Evolutionary conservation across 2,797 vertebrate genomes (phyloP).

Genomic region (Sternarchorhynchus goeldii): DNA sequence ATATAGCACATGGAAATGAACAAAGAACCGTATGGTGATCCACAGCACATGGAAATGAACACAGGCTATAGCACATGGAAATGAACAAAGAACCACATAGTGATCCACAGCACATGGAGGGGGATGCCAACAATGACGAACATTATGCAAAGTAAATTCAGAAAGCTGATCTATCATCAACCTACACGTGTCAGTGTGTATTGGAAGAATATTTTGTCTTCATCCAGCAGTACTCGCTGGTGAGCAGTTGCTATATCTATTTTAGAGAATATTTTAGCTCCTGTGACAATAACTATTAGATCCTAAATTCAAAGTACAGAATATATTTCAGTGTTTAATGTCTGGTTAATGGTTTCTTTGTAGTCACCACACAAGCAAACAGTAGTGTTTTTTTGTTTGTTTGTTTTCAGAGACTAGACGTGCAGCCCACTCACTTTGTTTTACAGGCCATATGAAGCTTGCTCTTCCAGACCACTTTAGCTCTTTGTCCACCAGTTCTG

Average conservation of each 20-base stretch:
- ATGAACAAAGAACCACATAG: too few species aligned
- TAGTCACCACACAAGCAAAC: background rate
- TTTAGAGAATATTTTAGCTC: background rate
- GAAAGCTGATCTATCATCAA: too few species aligned
- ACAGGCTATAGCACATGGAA: too few species aligned
- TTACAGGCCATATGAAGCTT: background rate
- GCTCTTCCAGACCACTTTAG: background rate
- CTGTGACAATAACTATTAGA: background rate
- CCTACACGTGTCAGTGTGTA: too few species aligned
- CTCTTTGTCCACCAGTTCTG: background rate
- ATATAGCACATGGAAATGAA: too few species aligned
- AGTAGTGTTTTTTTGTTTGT: background rate
- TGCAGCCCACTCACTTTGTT: background rate
- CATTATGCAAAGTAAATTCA: too few species aligned
- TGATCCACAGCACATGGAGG: too few species aligned
- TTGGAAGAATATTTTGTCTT: background rate
- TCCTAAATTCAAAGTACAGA: background rate
- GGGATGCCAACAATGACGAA: too few species aligned
- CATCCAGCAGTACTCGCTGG: background rate
- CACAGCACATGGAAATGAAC: too few species aligned
- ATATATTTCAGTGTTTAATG: background rate
- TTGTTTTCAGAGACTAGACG: background rate
- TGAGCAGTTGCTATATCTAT: background rate
- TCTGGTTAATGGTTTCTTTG: background rate
- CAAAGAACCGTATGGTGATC: too few species aligned